Evolutionary conservation across 2,797 vertebrate genomes (phyloP).

Genomic region (Lutjanus argentimaculatus): DNA sequence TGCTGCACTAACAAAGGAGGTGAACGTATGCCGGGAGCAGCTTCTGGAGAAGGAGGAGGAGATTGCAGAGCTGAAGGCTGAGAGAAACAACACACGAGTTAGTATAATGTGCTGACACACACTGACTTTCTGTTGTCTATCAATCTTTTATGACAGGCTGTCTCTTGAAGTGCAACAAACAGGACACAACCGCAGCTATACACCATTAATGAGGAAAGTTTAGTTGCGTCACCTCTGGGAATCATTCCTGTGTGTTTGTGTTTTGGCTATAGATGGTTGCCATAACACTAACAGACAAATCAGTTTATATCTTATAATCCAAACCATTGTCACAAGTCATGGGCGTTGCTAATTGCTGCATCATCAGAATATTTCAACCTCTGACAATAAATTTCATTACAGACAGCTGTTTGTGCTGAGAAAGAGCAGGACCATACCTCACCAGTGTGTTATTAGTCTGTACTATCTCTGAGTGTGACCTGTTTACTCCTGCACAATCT

Average conservation of each 20-base stretch:
- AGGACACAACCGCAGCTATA: neutral
- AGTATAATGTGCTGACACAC: conserved; percentile 45
- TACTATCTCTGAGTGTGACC: neutral
- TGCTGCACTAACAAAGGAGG: conserved; percentile 95
- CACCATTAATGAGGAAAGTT: neutral
- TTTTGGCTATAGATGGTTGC: conserved; percentile 39
- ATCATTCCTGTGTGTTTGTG: conserved; percentile 35
- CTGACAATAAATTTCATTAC: neutral
- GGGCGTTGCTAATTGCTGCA: conserved; percentile 11
- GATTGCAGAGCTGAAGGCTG: conserved; percentile 95
- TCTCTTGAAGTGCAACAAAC: neutral
- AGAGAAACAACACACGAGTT: conserved; percentile 97
- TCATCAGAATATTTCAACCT: conserved; percentile 33
- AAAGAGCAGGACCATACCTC: neutral
- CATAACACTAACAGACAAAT: conserved; percentile 27
- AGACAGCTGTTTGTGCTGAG: conserved; percentile 4
- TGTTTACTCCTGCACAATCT: neutral
- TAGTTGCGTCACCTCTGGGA: neutral
- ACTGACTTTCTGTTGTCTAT: neutral
- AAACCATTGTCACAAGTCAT: conserved; percentile 34
- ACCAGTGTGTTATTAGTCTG: neutral
- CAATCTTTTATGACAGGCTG: neutral
- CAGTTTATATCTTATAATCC: conserved; percentile 23
- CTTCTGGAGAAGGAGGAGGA: conserved; percentile 97
- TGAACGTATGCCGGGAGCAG: conserved; percentile 95